Base-by-base conservation (phyloP, 1,140 invertebrate species). In the Aphaenogaster rudis region DNA sequence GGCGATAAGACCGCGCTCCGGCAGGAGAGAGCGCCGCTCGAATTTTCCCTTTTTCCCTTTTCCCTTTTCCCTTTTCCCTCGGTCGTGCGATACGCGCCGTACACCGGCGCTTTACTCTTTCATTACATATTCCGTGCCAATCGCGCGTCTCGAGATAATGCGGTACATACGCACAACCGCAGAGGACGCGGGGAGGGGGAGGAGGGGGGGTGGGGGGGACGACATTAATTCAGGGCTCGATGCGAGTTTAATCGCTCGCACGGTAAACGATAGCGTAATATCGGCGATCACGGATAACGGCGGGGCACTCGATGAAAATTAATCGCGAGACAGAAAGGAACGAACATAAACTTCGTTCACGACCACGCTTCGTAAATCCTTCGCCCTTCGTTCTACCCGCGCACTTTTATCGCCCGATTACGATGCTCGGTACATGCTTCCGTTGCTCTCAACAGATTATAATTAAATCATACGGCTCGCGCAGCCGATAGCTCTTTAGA, bases 131-230 rank as follows among this genome's bases (percentile, higher is more conserved):
- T 64, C 71, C 82, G 82, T 86, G 59, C 76, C 76, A 86, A 86
- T 84, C 80, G 80, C 80, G 54, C 57, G 80, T 74, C 69, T 84
- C 80, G 67, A 84, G 80, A 84, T 84, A 84, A 84, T 84, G 54
- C 80, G 67, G 42, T 84, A 61, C 67, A 82, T 82, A 84, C 69
- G 69, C 69, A 71, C 28, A 28, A 28, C 63, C 36, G 42, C 28
- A 9, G 17, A 0, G 21, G 54, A 8, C 17, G 13, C 13, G 42
- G 33, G 17, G 21, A 2, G 6, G 5, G 3, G 8, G 0, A 6
- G 17, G 17, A 8, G 9, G 42, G 71, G 21, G 21, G 52, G 28
- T 4, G 17, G 17, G 71, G 21, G 13, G 11, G 21, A 15, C 21
- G 54, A 84, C 63, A 84, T 84, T 84, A 84, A 84, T 84, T 74